Evolutionary conservation across 2,797 vertebrate genomes (phyloP), one percentile per base, ranked within the genome.

Genomic region (Lutjanus campechanus): DNA sequence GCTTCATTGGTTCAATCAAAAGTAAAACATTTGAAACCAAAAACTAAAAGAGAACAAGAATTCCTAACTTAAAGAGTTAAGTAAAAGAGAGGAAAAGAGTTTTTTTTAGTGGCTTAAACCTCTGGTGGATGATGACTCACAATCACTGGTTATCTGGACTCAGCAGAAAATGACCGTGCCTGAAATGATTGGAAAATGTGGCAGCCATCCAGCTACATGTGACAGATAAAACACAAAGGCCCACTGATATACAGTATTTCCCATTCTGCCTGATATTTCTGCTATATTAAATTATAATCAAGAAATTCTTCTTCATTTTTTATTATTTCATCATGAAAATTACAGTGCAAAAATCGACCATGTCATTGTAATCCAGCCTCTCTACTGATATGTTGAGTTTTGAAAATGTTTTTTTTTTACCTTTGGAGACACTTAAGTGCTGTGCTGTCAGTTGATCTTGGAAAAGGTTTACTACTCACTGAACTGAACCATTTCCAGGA

Each of bases 71-170:
- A 44, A 44, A 10, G 29, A 36, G 29, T 36, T 36, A 36, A 36
- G 29, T 44, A 44, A 44, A 44, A 44, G 43, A 11, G 11, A 10
- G 6, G 5, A 43, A 15, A 44, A 10, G 13, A 19, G 1, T 1
- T 4, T 51, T 72, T 72, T 53, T 72, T 49, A 16, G 44, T 0
- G 5, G 25, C 40, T 53, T 1, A 54, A 54, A 41, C 25, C 1
- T 53, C 29, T 61, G 3, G 8, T 49, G 54, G 44, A 60, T 49
- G 59, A 49, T 65, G 69, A 72, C 36, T 68, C 11, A 46, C 12
- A 17, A 17, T 36, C 60, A 17, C n/a, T 43, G 12, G 4, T 22
- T 50, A 59, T 74, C 41, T 20, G 16, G 19, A 19, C 16, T 41
- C 1, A 11, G 12, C 25, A 25, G 55, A 22, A 8, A 7, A 36